A percentile compares a stretch with the other conserved stretches of the same genome.
Conservation (phyloP, 1,140 invertebrate genomes). For the Idris sp. region DNA sequence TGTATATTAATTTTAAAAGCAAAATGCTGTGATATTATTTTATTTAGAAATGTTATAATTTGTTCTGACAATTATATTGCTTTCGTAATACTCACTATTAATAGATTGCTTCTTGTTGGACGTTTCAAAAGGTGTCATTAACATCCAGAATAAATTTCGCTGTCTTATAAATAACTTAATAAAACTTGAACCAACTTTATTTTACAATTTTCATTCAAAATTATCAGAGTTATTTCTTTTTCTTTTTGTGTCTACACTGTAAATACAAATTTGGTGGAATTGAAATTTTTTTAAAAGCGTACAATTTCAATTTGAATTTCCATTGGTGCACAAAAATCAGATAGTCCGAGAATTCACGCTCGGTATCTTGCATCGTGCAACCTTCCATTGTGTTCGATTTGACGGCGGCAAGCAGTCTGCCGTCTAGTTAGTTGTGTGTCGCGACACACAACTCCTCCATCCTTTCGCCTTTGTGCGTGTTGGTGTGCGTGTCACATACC, state of each 20-base stretch:
- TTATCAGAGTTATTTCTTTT: no score
- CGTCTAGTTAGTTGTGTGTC: slow-evolving; percentile 47
- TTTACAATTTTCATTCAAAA: no score
- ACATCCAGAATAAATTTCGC: background rate
- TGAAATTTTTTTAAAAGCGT: no score
- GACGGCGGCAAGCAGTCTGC: slow-evolving; percentile 56
- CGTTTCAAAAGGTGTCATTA: slow-evolving; percentile 12
- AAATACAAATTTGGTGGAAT: no score
- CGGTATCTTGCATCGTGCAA: slow-evolving; percentile 36
- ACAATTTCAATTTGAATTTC: no score
- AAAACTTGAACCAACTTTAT: no score
- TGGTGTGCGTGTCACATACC: no score
- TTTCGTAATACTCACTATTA: slow-evolving; percentile 14
- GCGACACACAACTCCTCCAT: slow-evolving; percentile 56
- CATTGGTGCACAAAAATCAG: no score
- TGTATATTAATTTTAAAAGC: no score
- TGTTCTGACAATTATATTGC: slow-evolving; percentile 23
- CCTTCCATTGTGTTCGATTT: slow-evolving; percentile 52
- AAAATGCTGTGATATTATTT: no score
- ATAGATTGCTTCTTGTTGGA: slow-evolving; percentile 11
- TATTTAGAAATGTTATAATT: slow-evolving; percentile 25
- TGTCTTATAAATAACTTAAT: background rate
- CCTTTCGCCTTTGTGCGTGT: slow-evolving; percentile 54
- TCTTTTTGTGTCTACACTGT: no score
- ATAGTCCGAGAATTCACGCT: slow-evolving; percentile 15